Evolutionary conservation across 1,140 invertebrate genomes (phyloP), one percentile per base, ranked within the genome.

Genomic region (Steinernema feltiae): DNA sequence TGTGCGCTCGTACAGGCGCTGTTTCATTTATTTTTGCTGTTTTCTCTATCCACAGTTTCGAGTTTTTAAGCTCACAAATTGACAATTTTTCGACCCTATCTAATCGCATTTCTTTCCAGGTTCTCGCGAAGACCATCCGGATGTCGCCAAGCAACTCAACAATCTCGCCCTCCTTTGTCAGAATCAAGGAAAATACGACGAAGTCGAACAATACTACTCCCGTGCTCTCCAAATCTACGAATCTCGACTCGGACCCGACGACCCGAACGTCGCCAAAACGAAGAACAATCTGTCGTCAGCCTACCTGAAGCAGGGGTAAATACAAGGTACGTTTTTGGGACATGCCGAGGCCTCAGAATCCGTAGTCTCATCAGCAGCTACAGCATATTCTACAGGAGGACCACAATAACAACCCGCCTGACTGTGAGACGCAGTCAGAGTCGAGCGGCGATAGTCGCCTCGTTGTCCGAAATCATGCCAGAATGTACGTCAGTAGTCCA

Each of bases 71-170:
- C n/a, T n/a, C n/a, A n/a, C n/a, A n/a, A n/a, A n/a, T n/a, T n/a
- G n/a, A n/a, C n/a, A n/a, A n/a, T n/a, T n/a, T n/a, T n/a, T n/a
- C n/a, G n/a, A n/a, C n/a, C n/a, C n/a, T n/a, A n/a, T n/a, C n/a
- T n/a, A n/a, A n/a, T n/a, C n/a, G n/a, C n/a, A n/a, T n/a, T n/a
- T n/a, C n/a, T n/a, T n/a, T n/a, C n/a, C n/a, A n/a, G n/a, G n/a
- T n/a, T n/a, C n/a, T n/a, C n/a, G n/a, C n/a, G 53, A 92, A 84
- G 94, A 98, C 88, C 96, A 99, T 89, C 96, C 96, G 63, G 95
- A 98, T 88, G 95, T 99, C 48, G 96, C 95, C 48, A 99, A 99
- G 87, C 96, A 99, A 87, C 89, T 99, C 71, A 99, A 98, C 88
- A 99, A 99, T 88, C 90, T 99, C 46, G 97, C 96, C 21, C 89